Evolutionary conservation across 2,113 vertebrate genomes (phyloP), one percentile per base, ranked within the genome.

Genomic region (Phocoena phocoena): DNA sequence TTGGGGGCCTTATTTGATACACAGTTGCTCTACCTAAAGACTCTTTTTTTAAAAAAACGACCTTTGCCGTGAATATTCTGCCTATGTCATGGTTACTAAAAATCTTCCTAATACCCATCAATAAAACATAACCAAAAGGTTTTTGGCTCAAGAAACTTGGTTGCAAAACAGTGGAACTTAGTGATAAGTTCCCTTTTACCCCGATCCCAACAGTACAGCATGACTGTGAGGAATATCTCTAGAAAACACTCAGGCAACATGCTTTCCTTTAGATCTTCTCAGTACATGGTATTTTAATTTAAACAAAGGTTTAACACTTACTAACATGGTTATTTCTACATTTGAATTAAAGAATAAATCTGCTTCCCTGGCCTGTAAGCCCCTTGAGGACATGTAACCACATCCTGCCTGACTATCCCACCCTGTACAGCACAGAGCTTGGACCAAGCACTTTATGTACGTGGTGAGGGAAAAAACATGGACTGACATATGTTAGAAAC

Each of bases 101-200:
- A 89, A 83, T 73, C 55, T 88, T 73, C 65, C 58, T 86, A 80
- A 91, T 2, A 10, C 2, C 25, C 58, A 67, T 38, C 44, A 58
- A 73, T 41, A 85, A 93, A 96, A 92, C 50, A 90, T 25, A 81
- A 88, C 14, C 82, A 84, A 82, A 96, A 86, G 18, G 23, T 41
- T 84, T 93, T 76, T 84, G 53, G 68, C 73, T 96, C 62, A 92
- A 89, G 81, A 83, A 44, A 80, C n/a, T 55, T 55, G 36, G 41
- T n/a, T 92, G 70, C 65, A 77, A 60, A 84, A 90, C 20, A 73
- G 70, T 71, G 70, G 65, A 77, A 80, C 14, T 60, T 8, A 44
- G 2, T 38, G 82, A 41, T 63, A 68, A 1, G 44, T 2, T 77
- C 44, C 36, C 26, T 67, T 95, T 67, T 95, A 63, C 44, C 60